A percentile compares a stretch with the other conserved stretches of the same genome.
phyloP scores from a whole-genome alignment of 2,797 vertebrate species.

The Melanogrammus aeglefinus region DNA sequence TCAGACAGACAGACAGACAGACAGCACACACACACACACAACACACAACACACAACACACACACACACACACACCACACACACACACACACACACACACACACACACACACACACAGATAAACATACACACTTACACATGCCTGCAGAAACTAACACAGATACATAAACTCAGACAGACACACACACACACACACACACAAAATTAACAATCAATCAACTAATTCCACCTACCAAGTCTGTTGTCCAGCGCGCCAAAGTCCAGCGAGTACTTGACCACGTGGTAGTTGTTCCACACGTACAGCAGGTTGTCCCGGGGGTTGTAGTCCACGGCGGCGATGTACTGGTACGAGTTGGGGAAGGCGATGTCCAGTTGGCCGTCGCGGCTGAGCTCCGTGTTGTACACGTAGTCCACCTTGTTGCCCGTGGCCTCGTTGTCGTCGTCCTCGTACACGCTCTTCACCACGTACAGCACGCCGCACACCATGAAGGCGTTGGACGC shows the following conservation, averaged over 20 bases:
- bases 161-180: no score
- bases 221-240: slow-evolving; percentile 82
- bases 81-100: no score
- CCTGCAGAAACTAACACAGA: no score
- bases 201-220: no score
- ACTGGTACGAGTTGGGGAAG: slow-evolving; percentile 98
- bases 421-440: slow-evolving; percentile 98
- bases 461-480: slow-evolving; percentile 97
- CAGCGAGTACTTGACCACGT: slow-evolving; percentile 96
- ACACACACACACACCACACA: no score
- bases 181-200: no score
- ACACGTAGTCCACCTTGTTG: slow-evolving; percentile 99
- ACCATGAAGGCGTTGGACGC: slow-evolving; percentile 99
- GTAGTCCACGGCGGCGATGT: slow-evolving; percentile 99
- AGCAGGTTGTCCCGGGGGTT: slow-evolving; percentile 97
- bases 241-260: slow-evolving; percentile 93
- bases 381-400: slow-evolving; percentile 96
- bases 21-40: no score
- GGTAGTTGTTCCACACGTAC: slow-evolving; percentile 99
- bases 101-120: no score
- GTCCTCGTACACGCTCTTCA: slow-evolving; percentile 96
- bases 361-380: slow-evolving; percentile 92
- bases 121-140: no score
- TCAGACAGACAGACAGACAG: no score
- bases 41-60: no score